Base-by-base conservation (phyloP, 2,797 vertebrate genomes). In the Serranus cabrilla region DNA sequence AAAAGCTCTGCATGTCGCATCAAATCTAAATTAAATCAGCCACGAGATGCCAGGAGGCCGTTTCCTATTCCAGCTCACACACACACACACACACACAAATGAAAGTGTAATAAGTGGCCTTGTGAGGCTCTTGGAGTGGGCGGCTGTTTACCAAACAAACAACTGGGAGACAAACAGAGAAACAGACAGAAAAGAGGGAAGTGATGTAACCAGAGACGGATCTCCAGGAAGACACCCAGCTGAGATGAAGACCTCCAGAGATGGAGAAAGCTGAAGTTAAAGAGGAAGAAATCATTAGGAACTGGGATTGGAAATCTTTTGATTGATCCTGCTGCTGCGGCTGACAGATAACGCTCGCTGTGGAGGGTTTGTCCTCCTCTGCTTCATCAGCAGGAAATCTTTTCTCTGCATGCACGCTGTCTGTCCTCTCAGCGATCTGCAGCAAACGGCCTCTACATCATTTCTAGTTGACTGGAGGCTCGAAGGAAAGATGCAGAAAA, bases 21-120 rank as follows among this genome's bases (percentile, higher is more conserved):
- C 40, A 21, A 47, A 83, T 83, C 60, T 56, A 74, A 83, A 77
- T 84, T 5, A 65, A 73, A 83, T 87, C 63, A 66, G 56, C 21
- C 23, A 4, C 0, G 5, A 76, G 55, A 66, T 45, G 57, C 45
- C 4, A 7, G 5, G 11, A 68, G 56, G 60, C 20, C 52, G 58
- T 61, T 58, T 76, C 37, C 52, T 47, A 5, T 62, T 40, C 17
- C 23, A 21, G 50, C 63, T 70, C 66, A 65, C 18, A 43, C 14
- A 43, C 46, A 47, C n/a, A 39, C 18, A 58, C 13, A 71, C 1
- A 9, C 52, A 66, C 49, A 27, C 45, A 73, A 84, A 87, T 80
- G 64, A 69, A 71, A 69, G 68, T 45, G 49, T 50, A 50, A 66
- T 70, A 78, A 83, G 49, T 23, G 64, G 65, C 18, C 23, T 45